These are phyloP conservation scores for Guaruba guarouba DNA, from an alignment of 2,113 vertebrate species.

Conservation along the genomic window DNA sequence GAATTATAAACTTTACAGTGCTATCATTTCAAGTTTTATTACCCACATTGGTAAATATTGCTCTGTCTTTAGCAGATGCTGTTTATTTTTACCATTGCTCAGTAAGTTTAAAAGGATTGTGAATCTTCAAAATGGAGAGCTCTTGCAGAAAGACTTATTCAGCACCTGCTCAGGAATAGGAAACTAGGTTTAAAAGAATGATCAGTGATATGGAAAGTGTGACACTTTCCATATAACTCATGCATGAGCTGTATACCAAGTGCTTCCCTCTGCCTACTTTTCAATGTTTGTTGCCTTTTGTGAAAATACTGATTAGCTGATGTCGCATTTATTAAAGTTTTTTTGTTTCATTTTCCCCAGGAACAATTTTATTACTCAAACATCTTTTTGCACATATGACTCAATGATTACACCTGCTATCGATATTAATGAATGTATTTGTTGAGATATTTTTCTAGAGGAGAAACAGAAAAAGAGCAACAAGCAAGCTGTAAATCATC, in stretches of 20 bases:
- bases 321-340: background rate
- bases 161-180: background rate
- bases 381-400: background rate
- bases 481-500: background rate
- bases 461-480: background rate
- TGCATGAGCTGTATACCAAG: background rate
- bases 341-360: background rate
- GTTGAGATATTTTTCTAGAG: background rate
- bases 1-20: background rate
- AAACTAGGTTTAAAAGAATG: background rate
- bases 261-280: background rate
- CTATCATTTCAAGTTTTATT: background rate
- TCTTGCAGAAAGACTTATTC: background rate
- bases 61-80: background rate
- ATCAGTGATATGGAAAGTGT: background rate
- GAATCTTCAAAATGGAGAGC: background rate
- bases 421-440: background rate
- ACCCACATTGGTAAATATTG: background rate
- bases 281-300: background rate
- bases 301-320: background rate
- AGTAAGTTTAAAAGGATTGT: background rate
- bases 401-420: background rate
- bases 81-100: background rate
- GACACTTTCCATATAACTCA: background rate
- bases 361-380: background rate